Conservation (phyloP, 2,888 invertebrate species). For the Drosophila atroscutellata region DNA sequence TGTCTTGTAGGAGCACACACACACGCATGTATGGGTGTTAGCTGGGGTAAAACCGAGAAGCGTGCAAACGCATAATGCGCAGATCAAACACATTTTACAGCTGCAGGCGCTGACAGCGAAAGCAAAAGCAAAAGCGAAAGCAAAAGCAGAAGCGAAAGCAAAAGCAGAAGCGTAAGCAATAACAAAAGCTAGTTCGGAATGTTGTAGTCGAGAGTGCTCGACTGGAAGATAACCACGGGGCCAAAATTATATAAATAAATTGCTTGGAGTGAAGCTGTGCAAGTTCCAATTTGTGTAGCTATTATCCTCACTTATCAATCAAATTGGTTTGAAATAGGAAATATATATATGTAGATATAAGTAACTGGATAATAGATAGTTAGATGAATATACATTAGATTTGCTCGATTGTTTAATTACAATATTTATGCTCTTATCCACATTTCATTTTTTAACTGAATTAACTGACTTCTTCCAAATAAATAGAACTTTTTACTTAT, state of each 20-base stretch:
- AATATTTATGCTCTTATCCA: not conserved
- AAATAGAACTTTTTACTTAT: not conserved
- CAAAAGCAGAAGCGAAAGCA: not conserved
- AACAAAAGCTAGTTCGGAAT: not conserved
- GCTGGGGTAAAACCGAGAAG: constrained; percentile 16
- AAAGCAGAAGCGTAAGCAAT: not conserved
- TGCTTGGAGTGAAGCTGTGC: not conserved
- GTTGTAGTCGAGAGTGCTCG: constrained; percentile 2
- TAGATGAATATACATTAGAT: not conserved
- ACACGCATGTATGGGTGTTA: not conserved
- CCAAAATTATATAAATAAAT: constrained; percentile 4
- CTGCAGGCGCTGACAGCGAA: constrained; percentile 45
- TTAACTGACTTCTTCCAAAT: not conserved
- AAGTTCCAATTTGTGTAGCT: not conserved
- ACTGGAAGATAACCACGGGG: not conserved
- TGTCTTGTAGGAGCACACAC: not conserved
- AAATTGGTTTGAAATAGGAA: not conserved
- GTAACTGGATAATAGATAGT: not conserved
- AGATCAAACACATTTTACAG: constrained; percentile 58
- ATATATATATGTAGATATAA: not conserved
- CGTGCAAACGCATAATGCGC: constrained; percentile 58
- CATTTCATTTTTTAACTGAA: not conserved
- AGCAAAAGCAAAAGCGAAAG: constrained; percentile 3
- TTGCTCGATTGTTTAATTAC: not conserved
- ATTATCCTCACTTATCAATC: constrained; percentile 6